Evolutionary conservation across 1,140 invertebrate species (phyloP).

Genomic region (Gryon sp.): DNA sequence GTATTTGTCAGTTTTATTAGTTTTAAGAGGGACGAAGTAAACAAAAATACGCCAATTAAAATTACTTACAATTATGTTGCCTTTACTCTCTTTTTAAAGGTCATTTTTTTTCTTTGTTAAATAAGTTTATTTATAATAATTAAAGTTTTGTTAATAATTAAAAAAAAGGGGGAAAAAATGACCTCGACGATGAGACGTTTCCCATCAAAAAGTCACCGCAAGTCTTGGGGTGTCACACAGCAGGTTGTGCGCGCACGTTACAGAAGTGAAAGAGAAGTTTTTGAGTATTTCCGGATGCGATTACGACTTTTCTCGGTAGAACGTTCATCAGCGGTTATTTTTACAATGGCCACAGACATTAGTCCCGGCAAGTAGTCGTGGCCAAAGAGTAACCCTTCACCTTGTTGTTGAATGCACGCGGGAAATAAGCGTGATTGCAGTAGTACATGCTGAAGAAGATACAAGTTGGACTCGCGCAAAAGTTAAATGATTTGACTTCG

Average conservation of each 20-base stretch:
- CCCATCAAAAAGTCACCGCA: conserved; percentile 13
- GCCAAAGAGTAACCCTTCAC: conserved; percentile 68
- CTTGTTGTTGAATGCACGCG: conserved; percentile 42
- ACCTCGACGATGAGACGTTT: conserved; percentile 11
- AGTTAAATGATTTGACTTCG: conserved; percentile 50
- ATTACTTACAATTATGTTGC: no score
- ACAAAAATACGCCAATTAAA: no score
- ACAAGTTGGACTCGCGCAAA: conserved; percentile 20
- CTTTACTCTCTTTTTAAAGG: no score
- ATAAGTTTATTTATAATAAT: no score
- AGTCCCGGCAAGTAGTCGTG: conserved; percentile 60
- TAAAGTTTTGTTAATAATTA: no score
- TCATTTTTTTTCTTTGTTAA: no score
- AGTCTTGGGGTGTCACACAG: conserved; percentile 33
- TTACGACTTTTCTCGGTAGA: conserved; percentile 80
- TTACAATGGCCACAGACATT: conserved; percentile 76
- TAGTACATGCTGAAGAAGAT: conserved; percentile 31
- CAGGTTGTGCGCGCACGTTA: conserved; percentile 16
- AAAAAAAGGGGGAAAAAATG: background rate
- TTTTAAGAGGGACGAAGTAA: no score
- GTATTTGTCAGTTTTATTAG: no score
- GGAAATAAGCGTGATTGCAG: conserved; percentile 34
- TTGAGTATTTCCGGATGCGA: conserved; percentile 71
- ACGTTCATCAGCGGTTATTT: conserved; percentile 80
- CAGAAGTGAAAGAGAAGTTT: conserved; percentile 51